phyloP scores from a whole-genome alignment of 1,140 invertebrate genomes.

The Sitobion miscanthi region DNA sequence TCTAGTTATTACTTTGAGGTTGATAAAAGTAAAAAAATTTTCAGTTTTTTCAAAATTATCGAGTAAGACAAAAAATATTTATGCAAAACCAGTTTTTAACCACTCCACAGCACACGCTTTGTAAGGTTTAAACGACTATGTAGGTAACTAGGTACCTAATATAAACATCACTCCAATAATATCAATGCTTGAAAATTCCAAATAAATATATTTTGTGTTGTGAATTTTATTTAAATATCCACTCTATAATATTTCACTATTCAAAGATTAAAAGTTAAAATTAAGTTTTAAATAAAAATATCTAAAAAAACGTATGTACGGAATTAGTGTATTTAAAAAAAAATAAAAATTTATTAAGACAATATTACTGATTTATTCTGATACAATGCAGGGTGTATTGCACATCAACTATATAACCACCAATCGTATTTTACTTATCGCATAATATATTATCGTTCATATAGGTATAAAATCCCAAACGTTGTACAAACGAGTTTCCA shows the following conservation, averaged over 20 bases:
- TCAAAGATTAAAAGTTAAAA: background rate
- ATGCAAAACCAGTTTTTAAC: background rate
- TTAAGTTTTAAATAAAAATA: background rate
- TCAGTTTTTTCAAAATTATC: no score
- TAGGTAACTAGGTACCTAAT: background rate
- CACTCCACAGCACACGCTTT: background rate
- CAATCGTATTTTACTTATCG: background rate
- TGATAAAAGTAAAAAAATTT: no score
- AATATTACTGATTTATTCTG: no score
- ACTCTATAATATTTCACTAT: background rate
- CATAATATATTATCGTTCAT: background rate
- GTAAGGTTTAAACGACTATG: background rate
- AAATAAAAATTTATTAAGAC: no score
- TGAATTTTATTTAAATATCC: background rate
- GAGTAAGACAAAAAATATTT: background rate
- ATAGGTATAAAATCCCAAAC: background rate
- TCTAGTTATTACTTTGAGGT: background rate
- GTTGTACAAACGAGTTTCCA: background rate
- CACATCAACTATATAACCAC: no score
- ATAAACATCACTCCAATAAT: background rate
- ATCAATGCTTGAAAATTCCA: background rate
- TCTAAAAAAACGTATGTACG: background rate
- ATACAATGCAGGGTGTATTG: no score
- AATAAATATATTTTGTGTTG: background rate
- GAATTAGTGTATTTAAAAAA: no score